These are phyloP conservation scores for Andricus curvator DNA, from an alignment of 2,888 invertebrate genomes.

Conservation along the genomic window DNA sequence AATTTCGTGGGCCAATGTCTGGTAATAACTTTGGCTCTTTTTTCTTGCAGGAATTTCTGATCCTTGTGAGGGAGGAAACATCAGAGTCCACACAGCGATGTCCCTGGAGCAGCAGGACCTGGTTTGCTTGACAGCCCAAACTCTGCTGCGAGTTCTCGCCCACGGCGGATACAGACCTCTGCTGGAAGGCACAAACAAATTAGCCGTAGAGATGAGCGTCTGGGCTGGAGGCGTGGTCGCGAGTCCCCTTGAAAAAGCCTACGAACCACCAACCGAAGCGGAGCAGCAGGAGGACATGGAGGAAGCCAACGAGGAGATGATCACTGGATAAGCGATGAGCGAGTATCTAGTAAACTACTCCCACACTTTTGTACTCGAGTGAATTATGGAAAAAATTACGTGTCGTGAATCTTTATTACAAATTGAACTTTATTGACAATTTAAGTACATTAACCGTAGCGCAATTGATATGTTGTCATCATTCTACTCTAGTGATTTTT, in stretches of 20 bases:
- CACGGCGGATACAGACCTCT: constrained; percentile 97
- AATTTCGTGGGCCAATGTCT: too few relatives aligned
- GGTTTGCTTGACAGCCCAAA: constrained; percentile 96
- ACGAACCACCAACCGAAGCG: constrained; percentile 86
- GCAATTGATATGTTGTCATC: constrained; percentile 9
- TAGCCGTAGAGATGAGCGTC: constrained; percentile 94
- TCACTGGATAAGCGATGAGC: constrained; percentile 75
- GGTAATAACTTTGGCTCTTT: background rate
- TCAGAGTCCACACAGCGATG: constrained; percentile 94
- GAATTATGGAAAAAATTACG: background rate
- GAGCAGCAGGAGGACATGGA: constrained; percentile 88
- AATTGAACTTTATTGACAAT: constrained; percentile 14
- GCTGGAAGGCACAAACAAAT: constrained; percentile 84
- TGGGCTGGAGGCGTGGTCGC: constrained; percentile 97
- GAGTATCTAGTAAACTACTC: constrained; percentile 41
- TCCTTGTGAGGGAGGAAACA: constrained; percentile 94
- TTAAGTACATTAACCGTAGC: background rate
- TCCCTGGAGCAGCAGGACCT: constrained; percentile 94
- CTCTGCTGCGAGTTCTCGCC: constrained; percentile 91
- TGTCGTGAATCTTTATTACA: constrained; percentile 19
- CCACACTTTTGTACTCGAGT: background rate
- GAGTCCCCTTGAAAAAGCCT: constrained; percentile 95
- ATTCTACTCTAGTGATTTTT: constrained; percentile 27
- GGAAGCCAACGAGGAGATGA: constrained; percentile 84
- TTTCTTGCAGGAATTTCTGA: constrained; percentile 85